phyloP scores from a whole-genome alignment of 2,113 vertebrate species.

The Danionella cerebrum region DNA sequence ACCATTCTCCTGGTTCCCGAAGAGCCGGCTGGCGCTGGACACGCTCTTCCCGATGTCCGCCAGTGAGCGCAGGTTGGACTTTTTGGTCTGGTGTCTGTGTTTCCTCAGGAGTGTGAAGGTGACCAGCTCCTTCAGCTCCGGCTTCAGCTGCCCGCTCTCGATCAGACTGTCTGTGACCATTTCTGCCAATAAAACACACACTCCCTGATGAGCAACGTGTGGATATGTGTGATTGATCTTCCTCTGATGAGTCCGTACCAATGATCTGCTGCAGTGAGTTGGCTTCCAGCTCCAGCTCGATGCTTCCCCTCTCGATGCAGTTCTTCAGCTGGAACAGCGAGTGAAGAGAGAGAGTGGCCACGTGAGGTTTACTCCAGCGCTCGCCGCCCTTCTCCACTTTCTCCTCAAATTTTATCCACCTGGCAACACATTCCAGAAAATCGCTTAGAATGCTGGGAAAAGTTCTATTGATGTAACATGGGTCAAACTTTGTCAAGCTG shows the following conservation, averaged over 20 bases:
- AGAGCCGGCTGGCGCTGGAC: conserved; percentile 95
- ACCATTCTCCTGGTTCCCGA: conserved; percentile 91
- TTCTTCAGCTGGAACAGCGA: conserved; percentile 90
- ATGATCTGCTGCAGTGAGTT: conserved; percentile 84
- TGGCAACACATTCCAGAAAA: conserved; percentile 37
- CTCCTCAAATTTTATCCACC: conserved; percentile 99
- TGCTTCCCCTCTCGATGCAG: conserved; percentile 89
- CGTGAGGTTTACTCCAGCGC: conserved; percentile 96
- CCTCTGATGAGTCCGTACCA: conserved; percentile 72
- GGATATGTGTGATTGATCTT: too few species aligned
- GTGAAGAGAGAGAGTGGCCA: conserved; percentile 78
- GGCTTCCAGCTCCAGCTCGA: conserved; percentile 86
- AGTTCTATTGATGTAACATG: too few species aligned
- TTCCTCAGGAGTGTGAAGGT: conserved; percentile 86
- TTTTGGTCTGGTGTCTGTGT: conserved; percentile 97
- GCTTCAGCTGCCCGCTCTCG: conserved; percentile 77
- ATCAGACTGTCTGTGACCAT: conserved; percentile 88
- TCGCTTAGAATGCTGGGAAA: too few species aligned
- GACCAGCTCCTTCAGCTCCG: conserved; percentile 88
- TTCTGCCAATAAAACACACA: conserved; percentile 60
- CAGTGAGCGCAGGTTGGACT: conserved; percentile 94
- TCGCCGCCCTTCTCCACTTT: conserved; percentile 95
- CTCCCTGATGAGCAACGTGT: too few species aligned
- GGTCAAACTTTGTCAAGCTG: too few species aligned
- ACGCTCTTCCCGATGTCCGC: conserved; percentile 97